Conservation (phyloP, 2,888 invertebrate genomes). For the Eupithecia inturbata region DNA sequence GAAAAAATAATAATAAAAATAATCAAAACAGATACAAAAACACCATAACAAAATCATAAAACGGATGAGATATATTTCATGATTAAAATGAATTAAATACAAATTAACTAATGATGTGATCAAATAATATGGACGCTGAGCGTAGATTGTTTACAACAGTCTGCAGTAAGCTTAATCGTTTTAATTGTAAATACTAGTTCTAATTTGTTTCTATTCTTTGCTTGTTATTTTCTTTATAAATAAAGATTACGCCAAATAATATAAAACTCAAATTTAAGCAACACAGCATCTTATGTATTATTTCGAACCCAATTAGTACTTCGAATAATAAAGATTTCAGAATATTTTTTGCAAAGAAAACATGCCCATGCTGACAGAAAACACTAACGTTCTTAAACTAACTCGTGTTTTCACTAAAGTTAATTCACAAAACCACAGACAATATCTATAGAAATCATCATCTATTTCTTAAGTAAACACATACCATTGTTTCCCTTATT, state of each 20-base stretch:
- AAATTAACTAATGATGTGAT: background rate
- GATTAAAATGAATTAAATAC: background rate
- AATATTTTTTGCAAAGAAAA: no score
- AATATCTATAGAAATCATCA: background rate
- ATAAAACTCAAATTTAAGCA: background rate
- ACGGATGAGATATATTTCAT: background rate
- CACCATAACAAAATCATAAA: background rate
- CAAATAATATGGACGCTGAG: no score
- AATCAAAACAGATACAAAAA: background rate
- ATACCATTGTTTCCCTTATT: conserved; percentile 75
- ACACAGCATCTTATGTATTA: background rate
- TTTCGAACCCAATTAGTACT: background rate
- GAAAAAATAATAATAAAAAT: conserved; percentile 2
- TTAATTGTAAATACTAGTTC: no score
- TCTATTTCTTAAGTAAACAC: background rate
- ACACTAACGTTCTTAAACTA: background rate
- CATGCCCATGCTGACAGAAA: background rate
- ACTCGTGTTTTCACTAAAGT: background rate
- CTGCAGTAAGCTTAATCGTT: no score
- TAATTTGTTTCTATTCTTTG: no score
- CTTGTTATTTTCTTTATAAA: no score
- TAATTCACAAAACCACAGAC: background rate
- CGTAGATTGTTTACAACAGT: no score
- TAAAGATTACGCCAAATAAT: no score
- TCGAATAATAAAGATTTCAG: no score